Base-by-base conservation (phyloP, 2,113 vertebrate genomes). In the Cyprinodon variegatus region DNA sequence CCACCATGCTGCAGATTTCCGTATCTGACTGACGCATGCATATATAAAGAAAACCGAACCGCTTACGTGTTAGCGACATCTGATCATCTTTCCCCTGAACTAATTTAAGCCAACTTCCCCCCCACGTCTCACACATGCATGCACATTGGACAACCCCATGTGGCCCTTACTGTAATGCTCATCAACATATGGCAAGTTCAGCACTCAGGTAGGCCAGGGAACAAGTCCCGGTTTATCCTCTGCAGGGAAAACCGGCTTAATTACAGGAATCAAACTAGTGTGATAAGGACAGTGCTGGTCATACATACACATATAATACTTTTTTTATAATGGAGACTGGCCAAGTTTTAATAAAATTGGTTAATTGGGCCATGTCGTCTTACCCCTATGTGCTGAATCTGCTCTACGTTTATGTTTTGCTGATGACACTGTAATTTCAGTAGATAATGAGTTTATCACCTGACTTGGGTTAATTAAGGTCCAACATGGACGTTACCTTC, bases 1-100 rank as follows among this genome's bases (percentile, higher is more conserved):
- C 29, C 29, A 29, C 29, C 29, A 29, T 17, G 50, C 20, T n/a
- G 8, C 17, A 57, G 50, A 57, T 57, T 61, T 12, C 5, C 4
- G 29, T 4, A 37, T 14, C 29, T 61, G 22, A 37, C 29, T 38
- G 60, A 20, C 9, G 13, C 13, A 15, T 14, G 36, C 13, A 15
- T 14, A 36, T 37, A 11, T 5, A 37, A 5, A 61, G 60, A 61
- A 61, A 61, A 1, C 12, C 29, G 72, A 73, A 45, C 65, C 63
- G 48, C 77, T 70, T 61, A 77, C 68, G 61, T 1, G 46, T 77
- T 76, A 72, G 76, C 5, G 59, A 85, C 82, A 90, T 81, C 46
- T 74, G 84, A 87, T 86, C 86, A 71, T 84, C 84, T 86, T 29
- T 74, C 65, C 81, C 45, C 75, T 45, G 81, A 77, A 87, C 86